These are phyloP conservation scores for Bujurquina vittata DNA, from an alignment of 2,113 vertebrate genomes.

Conservation along the genomic window DNA sequence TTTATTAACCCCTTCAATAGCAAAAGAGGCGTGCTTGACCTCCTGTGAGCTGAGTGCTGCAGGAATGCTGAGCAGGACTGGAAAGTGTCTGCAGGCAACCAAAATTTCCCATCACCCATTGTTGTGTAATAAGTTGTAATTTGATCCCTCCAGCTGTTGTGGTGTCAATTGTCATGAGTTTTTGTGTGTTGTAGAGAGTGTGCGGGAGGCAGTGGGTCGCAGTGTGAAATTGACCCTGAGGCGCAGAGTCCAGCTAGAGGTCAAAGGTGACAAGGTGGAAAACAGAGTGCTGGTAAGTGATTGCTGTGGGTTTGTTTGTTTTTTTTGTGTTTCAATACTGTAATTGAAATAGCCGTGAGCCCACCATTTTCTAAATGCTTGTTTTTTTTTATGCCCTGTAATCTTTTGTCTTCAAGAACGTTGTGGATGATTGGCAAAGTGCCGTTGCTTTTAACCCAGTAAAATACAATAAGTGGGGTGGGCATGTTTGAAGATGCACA, in stretches of 20 bases:
- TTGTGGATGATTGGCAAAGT: neutral
- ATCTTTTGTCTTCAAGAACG: neutral
- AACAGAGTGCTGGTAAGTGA: conserved; percentile 90
- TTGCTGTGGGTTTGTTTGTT: neutral
- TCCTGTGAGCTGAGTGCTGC: neutral
- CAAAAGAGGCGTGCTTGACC: neutral
- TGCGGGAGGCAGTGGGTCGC: conserved; percentile 90
- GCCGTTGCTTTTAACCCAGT: neutral
- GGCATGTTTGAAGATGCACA: too few relatives aligned
- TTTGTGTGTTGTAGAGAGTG: conserved; percentile 70
- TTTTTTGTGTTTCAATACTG: neutral
- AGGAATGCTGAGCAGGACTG: neutral
- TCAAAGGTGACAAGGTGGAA: conserved; percentile 92
- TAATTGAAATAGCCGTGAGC: neutral
- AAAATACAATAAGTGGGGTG: neutral
- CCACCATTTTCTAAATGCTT: neutral
- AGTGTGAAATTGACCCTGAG: conserved; percentile 89
- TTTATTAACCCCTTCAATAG: neutral
- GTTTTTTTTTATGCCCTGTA: neutral
- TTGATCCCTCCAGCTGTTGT: neutral
- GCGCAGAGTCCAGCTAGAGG: conserved; percentile 90
- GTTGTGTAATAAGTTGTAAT: neutral
- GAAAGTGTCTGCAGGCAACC: neutral
- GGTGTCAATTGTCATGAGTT: neutral
- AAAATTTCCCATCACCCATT: neutral